Percentiles rank a stretch among this genome's conserved stretches.
Evolutionary conservation across 37 sponge, comb jelly and placozoan genomes (phyloP).

Genomic region (Aphrocallistes beatrix): DNA sequence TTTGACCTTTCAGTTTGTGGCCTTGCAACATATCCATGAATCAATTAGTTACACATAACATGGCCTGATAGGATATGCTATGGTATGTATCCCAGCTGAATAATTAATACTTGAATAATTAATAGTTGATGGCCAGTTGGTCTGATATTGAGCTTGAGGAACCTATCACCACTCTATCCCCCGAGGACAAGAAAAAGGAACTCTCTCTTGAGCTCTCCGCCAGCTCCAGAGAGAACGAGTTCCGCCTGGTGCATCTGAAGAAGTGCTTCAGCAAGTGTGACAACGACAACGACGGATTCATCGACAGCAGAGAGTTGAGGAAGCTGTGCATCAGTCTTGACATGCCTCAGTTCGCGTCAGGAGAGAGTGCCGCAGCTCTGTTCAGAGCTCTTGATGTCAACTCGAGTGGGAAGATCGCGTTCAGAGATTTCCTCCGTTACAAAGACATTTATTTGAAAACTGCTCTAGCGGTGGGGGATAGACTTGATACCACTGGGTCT

Average conservation of each 20-base stretch:
- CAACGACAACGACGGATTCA: background rate
- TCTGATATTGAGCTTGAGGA: conserved; percentile 11
- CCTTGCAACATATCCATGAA: too few species aligned
- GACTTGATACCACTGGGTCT: background rate
- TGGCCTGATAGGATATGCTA: too few species aligned
- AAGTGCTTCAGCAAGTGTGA: background rate
- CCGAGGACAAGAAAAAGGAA: background rate
- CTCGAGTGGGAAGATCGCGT: background rate
- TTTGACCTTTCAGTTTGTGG: too few species aligned
- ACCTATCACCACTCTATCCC: background rate
- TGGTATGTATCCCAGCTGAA: too few species aligned
- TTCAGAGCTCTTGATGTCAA: background rate
- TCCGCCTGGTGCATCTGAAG: background rate
- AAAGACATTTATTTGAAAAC: background rate
- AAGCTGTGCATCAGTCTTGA: background rate
- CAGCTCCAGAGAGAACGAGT: background rate
- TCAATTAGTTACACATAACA: too few species aligned
- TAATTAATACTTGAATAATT: too few species aligned
- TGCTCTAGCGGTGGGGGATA: background rate
- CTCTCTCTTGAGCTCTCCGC: conserved; percentile 12
- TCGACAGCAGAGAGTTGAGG: background rate
- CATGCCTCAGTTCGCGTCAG: background rate
- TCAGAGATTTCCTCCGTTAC: background rate
- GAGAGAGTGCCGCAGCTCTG: background rate
- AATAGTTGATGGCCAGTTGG: conserved; percentile 12